Percentiles rank a stretch among this genome's conserved stretches.
These are phyloP conservation scores for Bombus huntii DNA, from an alignment of 1,140 invertebrate genomes.

Conservation along the genomic window DNA sequence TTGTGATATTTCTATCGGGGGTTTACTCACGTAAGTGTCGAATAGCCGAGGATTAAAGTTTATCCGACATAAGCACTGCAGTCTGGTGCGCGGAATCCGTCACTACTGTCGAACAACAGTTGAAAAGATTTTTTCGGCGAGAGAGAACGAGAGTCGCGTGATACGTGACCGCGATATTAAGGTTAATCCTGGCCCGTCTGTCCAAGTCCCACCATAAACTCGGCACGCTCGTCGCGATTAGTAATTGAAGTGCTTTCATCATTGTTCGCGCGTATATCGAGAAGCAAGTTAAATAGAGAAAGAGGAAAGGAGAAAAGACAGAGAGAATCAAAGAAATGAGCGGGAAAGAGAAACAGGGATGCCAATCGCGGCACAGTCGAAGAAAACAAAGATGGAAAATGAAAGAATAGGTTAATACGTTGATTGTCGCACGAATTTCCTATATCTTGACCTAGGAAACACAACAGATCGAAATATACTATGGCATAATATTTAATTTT, in stretches of 20 bases:
- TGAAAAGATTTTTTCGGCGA: constrained; percentile 35
- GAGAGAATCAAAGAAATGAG: neutral
- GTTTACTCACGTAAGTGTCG: constrained; percentile 22
- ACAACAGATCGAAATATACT: no score
- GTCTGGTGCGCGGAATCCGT: constrained; percentile 26
- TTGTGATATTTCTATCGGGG: neutral
- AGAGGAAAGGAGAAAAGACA: neutral
- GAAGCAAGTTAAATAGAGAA: neutral
- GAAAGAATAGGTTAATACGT: no score
- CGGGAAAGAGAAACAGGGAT: neutral
- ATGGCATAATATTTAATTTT: no score
- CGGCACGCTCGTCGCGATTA: constrained; percentile 38
- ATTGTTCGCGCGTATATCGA: constrained; percentile 19
- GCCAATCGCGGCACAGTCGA: neutral
- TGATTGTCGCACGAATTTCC: no score
- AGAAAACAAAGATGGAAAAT: neutral
- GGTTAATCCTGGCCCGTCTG: constrained; percentile 53
- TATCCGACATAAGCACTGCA: constrained; percentile 46
- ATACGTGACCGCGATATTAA: constrained; percentile 50
- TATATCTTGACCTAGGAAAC: no score
- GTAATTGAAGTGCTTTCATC: constrained; percentile 47
- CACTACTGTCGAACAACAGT: constrained; percentile 15
- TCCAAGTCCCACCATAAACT: constrained; percentile 48
- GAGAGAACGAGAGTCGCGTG: constrained; percentile 27
- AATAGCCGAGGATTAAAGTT: constrained; percentile 34